phyloP scores from a whole-genome alignment of 1,140 invertebrate genomes.

The Chionoecetes opilio region DNA sequence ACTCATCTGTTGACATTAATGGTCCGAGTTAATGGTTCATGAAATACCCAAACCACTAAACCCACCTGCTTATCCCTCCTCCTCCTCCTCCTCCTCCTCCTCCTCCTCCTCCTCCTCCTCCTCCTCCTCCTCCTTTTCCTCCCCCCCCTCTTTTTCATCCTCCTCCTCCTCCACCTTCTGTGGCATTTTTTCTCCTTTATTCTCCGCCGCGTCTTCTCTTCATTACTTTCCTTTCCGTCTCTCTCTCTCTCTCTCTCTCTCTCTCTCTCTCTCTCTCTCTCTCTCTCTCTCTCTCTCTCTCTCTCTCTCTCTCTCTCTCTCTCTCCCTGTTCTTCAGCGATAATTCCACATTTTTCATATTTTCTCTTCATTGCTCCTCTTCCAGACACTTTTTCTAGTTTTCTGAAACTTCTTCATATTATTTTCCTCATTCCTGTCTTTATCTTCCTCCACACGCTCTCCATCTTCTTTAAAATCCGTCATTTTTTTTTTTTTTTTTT shows the following conservation, averaged over 20 bases:
- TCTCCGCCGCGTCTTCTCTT: background rate
- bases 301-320: conserved; percentile 49
- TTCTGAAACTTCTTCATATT: too few species aligned
- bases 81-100: conserved; percentile 17
- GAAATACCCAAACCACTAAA: conserved; percentile 17
- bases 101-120: background rate
- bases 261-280: background rate
- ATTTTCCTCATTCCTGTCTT: too few species aligned
- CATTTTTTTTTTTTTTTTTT: too few species aligned
- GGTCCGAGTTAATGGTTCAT: conserved; percentile 7
- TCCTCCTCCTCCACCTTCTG: background rate
- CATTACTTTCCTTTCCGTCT: background rate
- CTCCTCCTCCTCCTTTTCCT: background rate
- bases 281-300: background rate
- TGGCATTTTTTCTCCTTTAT: background rate
- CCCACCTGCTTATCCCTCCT: conserved; percentile 24
- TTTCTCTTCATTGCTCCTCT: background rate
- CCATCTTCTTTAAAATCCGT: too few species aligned
- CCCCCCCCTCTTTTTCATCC: background rate
- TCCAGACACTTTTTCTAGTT: background rate
- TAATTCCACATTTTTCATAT: conserved; percentile 6
- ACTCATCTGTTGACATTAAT: conserved; percentile 21
- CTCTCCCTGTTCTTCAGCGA: conserved; percentile 32
- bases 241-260: conserved; percentile 38
- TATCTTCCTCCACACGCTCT: background rate